Evolutionary conservation across 2,888 invertebrate genomes (phyloP).

Genomic region (Tinea trinotella): DNA sequence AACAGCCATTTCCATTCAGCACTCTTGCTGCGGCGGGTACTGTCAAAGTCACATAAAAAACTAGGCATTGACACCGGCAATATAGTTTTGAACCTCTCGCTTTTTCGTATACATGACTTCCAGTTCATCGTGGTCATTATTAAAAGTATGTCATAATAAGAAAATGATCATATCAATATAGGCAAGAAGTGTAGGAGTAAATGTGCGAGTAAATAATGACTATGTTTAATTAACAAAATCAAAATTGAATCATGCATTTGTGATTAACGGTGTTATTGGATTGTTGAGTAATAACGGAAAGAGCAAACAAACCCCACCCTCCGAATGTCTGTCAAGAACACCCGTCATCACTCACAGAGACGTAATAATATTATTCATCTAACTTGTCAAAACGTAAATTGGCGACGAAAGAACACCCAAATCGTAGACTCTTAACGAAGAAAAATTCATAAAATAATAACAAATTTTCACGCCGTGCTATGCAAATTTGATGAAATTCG

Average conservation of each 20-base stretch:
- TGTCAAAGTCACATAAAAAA: too few relatives aligned
- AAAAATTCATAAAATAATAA: conserved; percentile 30
- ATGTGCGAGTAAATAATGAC: neutral
- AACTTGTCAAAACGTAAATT: conserved; percentile 56
- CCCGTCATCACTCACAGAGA: conserved; percentile 35
- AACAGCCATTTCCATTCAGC: too few relatives aligned
- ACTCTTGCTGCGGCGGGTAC: too few relatives aligned
- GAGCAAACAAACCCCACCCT: conserved; percentile 29
- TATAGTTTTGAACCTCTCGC: too few relatives aligned
- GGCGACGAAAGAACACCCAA: conserved; percentile 37
- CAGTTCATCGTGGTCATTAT: too few relatives aligned
- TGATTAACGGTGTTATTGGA: conserved; percentile 13
- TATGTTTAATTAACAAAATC: conserved; percentile 1
- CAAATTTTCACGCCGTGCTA: conserved; percentile 28
- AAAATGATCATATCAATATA: too few relatives aligned
- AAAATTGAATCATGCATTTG: conserved; percentile 11
- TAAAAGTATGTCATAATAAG: too few relatives aligned
- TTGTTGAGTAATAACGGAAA: conserved; percentile 17
- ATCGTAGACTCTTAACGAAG: conserved; percentile 21
- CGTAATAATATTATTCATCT: conserved; percentile 55
- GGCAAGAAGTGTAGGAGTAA: too few relatives aligned
- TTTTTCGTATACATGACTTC: too few relatives aligned
- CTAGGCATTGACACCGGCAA: too few relatives aligned
- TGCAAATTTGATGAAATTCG: conserved; percentile 22
- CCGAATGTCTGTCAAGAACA: conserved; percentile 34